Base-by-base conservation (phyloP, 2,888 invertebrate genomes). In the Rhaphigaster nebulosa region DNA sequence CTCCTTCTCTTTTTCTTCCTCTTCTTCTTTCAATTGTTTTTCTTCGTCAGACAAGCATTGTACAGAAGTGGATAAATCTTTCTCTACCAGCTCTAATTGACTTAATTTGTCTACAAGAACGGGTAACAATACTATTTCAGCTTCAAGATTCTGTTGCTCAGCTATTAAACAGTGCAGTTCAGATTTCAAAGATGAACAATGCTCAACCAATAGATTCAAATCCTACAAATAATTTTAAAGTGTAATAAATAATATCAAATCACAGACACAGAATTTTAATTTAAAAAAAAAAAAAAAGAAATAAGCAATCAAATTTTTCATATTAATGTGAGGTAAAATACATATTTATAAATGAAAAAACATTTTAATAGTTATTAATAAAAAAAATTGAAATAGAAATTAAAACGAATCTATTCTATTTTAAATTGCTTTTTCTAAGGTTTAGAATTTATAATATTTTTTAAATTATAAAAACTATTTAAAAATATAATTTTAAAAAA, bases 91-190 rank as follows among this genome's bases (percentile, higher is more conserved):
- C 15, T 84, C 45, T 84, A 84, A 84, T 84, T 84, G 84, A 15
- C 45, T 84, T 38, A 84, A 84, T 50, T 84, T 41, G n/a, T 50
- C 84, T n/a, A n/a, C 45, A 84, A 84, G 45, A n/a, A 45, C 45
- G 5, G 84, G 84, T n/a, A 84, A 45, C 26, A 41, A 45, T 45
- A n/a, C 84, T n/a, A 26, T 45, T 84, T 84, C 84, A 45, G 84
- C 26, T 84, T 84, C 84, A 84, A 84, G 84, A 45, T 84, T 84
- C 45, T 84, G 45, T 84, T 84, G 84, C n/a, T 84, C 84, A 45
- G 84, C 5, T 45, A 15, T 23, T n/a, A 84, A 26, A 84, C 0
- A n/a, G 1, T 50, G 26, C 50, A 84, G 26, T 45, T 84, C 84
- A 13, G 84, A 45, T 84, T 84, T 84, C 41, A 84, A 84, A 45